Evolutionary conservation across 2,797 vertebrate species (phyloP).

Genomic region (Pogoniulus pusillus): DNA sequence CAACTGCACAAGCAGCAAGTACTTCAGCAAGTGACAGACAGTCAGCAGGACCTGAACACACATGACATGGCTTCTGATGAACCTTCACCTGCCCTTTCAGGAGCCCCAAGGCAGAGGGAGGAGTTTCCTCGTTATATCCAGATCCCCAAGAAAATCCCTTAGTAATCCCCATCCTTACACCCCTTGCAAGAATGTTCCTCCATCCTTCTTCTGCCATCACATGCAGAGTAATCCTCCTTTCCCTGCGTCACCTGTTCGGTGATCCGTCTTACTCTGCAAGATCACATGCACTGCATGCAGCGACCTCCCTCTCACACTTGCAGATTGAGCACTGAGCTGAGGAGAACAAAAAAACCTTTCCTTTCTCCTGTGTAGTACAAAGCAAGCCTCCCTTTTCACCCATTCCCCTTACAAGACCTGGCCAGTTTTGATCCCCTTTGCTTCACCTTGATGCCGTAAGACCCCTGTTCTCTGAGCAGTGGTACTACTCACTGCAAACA

Average conservation of each 20-base stretch:
- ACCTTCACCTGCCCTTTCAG: not conserved
- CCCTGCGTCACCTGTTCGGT: constrained; percentile 15
- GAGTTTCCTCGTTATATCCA: not conserved
- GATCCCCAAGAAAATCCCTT: constrained; percentile 53
- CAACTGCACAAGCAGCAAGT: not conserved
- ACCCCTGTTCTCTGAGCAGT: not conserved
- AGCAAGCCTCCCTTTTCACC: not conserved
- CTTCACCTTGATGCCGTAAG: not conserved
- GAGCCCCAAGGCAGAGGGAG: not conserved
- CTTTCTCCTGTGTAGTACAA: not conserved
- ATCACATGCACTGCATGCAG: not conserved
- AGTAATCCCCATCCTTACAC: constrained; percentile 6
- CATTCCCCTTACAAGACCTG: accelerated
- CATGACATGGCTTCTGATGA: not conserved
- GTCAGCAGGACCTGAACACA: not conserved
- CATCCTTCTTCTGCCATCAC: constrained; percentile 45
- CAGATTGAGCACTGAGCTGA: not conserved
- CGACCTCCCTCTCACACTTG: not conserved
- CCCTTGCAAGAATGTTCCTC: constrained; percentile 5
- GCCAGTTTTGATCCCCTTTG: not conserved
- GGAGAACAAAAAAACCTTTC: not conserved
- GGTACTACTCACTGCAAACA: not conserved
- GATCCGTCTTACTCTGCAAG: constrained; percentile 45
- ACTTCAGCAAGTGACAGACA: not conserved
- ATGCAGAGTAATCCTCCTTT: constrained; percentile 30